Conservation (phyloP, 2,113 vertebrate genomes). For the Sinocyclocheilus anophthalmus region DNA sequence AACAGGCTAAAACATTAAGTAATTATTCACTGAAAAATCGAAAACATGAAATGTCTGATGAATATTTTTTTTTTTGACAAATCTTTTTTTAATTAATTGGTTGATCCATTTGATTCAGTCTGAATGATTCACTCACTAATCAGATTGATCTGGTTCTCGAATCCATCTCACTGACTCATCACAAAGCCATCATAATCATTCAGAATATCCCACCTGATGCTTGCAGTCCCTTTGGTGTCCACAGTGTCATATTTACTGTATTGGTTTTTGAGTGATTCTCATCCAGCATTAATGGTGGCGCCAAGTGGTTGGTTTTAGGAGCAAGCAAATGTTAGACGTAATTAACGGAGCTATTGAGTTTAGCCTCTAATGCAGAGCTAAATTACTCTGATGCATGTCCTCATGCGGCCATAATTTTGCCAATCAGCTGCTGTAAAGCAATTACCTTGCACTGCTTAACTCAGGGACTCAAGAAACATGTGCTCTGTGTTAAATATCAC, state of each 20-base stretch:
- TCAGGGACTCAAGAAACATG: conserved; percentile 31
- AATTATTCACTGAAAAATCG: neutral
- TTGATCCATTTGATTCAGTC: neutral
- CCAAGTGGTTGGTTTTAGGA: conserved; percentile 30
- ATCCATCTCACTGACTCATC: neutral
- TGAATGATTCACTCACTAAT: neutral
- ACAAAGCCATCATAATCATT: neutral
- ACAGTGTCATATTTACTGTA: neutral
- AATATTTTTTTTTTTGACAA: neutral
- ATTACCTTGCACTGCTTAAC: conserved; percentile 28
- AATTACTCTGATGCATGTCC: conserved; percentile 31
- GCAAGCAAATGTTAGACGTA: conserved; percentile 20
- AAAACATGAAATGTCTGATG: neutral
- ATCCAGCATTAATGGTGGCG: conserved; percentile 1
- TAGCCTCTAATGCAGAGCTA: conserved; percentile 11
- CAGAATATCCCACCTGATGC: conserved; percentile 11
- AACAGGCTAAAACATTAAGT: neutral
- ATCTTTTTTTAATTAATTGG: neutral
- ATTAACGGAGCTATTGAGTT: conserved; percentile 37
- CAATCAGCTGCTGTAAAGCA: conserved; percentile 36
- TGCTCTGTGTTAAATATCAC: conserved; percentile 46
- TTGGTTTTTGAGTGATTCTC: neutral
- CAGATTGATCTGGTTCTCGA: neutral
- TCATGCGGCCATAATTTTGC: conserved; percentile 35
- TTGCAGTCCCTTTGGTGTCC: neutral